Conservation (phyloP, 2,797 vertebrate species). For the Fistularia commersonii region DNA sequence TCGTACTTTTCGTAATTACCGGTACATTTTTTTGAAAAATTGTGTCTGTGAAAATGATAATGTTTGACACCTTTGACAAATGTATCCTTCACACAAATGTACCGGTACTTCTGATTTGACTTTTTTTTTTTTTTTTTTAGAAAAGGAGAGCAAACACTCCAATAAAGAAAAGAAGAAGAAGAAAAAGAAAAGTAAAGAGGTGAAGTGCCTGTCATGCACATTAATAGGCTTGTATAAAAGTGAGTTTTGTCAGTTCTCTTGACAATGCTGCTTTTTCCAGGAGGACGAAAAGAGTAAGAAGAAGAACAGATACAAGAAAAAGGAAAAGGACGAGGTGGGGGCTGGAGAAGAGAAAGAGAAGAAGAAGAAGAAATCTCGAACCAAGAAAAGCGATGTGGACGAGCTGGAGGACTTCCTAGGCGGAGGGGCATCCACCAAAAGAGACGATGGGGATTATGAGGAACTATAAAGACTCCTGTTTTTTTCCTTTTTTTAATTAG, state of each 20-base stretch:
- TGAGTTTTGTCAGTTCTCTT: background rate
- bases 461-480: slow-evolving; percentile 80
- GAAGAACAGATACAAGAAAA: slow-evolving; percentile 87
- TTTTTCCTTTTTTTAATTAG: background rate
- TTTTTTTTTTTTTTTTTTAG: slow-evolving; percentile 55
- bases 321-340: slow-evolving; percentile 74
- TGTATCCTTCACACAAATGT: too few relatives aligned
- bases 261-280: slow-evolving; percentile 48
- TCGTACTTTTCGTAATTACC: too few relatives aligned
- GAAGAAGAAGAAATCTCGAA: slow-evolving; percentile 75
- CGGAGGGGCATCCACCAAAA: slow-evolving; percentile 70
- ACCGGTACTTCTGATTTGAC: background rate
- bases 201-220: slow-evolving; percentile 35
- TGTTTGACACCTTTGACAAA: too few relatives aligned
- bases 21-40: too few relatives aligned
- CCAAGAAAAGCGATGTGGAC: slow-evolving; percentile 79
- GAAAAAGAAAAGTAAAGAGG: slow-evolving; percentile 93
- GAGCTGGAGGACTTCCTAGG: slow-evolving; percentile 95
- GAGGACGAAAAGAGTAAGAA: slow-evolving; percentile 90
- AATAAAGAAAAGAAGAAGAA: slow-evolving; percentile 93
- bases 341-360: slow-evolving; percentile 76
- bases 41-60: too few relatives aligned
- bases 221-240: background rate
- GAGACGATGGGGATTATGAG: slow-evolving; percentile 90
- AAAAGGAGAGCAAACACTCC: slow-evolving; percentile 79